Evolutionary conservation across 1,140 invertebrate genomes (phyloP), one percentile per base, ranked within the genome.

Genomic region (Cherax destructor): DNA sequence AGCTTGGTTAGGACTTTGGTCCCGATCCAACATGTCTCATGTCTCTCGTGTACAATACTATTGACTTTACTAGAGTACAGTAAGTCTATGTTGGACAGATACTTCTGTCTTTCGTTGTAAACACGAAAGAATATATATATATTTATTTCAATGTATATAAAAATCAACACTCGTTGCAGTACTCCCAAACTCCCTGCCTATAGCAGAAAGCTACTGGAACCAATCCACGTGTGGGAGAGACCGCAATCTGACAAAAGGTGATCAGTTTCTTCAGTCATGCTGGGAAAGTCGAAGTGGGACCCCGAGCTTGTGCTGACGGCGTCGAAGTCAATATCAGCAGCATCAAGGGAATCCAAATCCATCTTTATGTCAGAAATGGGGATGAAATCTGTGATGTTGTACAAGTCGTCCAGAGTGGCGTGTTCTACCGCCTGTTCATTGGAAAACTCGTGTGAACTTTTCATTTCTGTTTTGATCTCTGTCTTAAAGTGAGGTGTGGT

Each of bases 261-360:
- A 93, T 95, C 95, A 18, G 94, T 94, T 92, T 97, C 96, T 94
- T 97, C 97, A 61, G 90, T 74, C 50, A 87, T 84, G 49, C 90
- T 91, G 85, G 96, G 96, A 95, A 97, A 97, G 94, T 97, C 97
- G 92, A 97, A 96, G 94, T 97, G 97, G 11, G 97, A 97, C 3
- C 96, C 96, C 18, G 96, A 96, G 93, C 96, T 96, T 78, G 96
- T 96, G 77, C 95, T 96, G 69, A 96, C 95, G 3, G 96, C 96
- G 91, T 97, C 96, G 91, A 97, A 95, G 86, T 96, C 96, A 24
- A 93, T 93, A 80, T 95, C 94, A 47, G 93, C 91, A 30, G 93
- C 91, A 78, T 97, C 95, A 52, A 96, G 96, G 83, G 96, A 96
- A 47, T 89, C 91, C 65, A 94, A 87, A 93, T 97, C 96, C 86